Evolutionary conservation across 1,140 invertebrate genomes (phyloP).

Genomic region (Hylyphantes graminicola): DNA sequence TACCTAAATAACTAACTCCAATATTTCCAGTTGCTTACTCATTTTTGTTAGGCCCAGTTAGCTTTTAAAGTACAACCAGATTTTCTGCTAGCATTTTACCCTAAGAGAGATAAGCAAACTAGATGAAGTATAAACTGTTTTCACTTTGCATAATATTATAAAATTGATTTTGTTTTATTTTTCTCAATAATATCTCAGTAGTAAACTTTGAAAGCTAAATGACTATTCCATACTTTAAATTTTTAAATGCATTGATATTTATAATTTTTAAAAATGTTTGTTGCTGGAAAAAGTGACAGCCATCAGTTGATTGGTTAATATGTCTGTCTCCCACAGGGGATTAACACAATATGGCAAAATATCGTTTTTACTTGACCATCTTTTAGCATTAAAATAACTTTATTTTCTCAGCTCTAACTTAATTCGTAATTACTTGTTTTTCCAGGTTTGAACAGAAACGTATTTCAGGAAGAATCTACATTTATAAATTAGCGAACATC

Average conservation of each 20-base stretch:
- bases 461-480: conserved; percentile 7
- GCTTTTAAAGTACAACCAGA: no score
- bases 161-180: not conserved
- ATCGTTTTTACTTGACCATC: not conserved
- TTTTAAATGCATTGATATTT: not conserved
- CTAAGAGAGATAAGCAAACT: no score
- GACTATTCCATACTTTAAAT: not conserved
- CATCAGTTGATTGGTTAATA: not conserved
- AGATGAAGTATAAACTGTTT: no score
- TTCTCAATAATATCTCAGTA: not conserved
- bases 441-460: conserved; percentile 5
- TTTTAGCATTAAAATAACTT: not conserved
- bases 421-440: not conserved
- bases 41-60: no score
- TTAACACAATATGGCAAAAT: not conserved
- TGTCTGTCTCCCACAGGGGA: not conserved
- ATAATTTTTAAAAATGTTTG: not conserved
- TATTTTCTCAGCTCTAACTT: not conserved
- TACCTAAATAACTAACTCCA: no score
- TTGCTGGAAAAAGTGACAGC: not conserved
- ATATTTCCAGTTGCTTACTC: no score
- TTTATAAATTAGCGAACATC: conserved; percentile 7
- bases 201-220: not conserved
- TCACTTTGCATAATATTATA: no score
- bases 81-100: no score